Conservation (phyloP, 2,888 invertebrate genomes). For the Labia minor region DNA sequence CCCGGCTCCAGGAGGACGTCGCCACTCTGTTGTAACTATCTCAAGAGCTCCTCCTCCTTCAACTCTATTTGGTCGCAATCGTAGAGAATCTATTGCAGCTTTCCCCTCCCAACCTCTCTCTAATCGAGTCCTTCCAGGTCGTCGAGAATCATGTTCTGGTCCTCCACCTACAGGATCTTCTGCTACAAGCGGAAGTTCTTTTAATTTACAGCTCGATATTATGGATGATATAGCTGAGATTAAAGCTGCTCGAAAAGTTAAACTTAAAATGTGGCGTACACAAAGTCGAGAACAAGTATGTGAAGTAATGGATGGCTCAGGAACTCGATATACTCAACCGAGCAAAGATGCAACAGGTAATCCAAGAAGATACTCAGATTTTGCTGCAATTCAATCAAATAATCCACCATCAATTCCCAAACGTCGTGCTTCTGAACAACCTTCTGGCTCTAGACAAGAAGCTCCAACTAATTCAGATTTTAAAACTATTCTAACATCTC, state of each 20-base stretch:
- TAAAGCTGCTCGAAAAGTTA: slow-evolving; percentile 36
- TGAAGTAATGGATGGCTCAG: slow-evolving; percentile 59
- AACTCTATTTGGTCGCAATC: slow-evolving; percentile 57
- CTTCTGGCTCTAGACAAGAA: slow-evolving; percentile 24
- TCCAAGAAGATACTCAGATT: slow-evolving; percentile 27
- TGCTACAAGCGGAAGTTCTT: slow-evolving; percentile 62
- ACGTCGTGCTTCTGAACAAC: slow-evolving; percentile 26
- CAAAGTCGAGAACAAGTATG: slow-evolving; percentile 59
- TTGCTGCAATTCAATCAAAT: slow-evolving; percentile 19
- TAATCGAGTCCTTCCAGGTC: slow-evolving; percentile 31
- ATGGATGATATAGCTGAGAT: slow-evolving; percentile 72
- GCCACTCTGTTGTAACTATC: slow-evolving; percentile 79
- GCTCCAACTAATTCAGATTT: slow-evolving; percentile 60
- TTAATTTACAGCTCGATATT: slow-evolving; percentile 73
- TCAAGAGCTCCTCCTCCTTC: slow-evolving; percentile 62
- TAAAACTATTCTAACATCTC: slow-evolving; percentile 62
- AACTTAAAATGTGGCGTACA: slow-evolving; percentile 72
- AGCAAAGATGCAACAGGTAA: slow-evolving; percentile 20
- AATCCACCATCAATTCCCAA: slow-evolving; percentile 17
- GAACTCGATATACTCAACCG: slow-evolving; percentile 25
- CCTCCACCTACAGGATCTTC: slow-evolving; percentile 55
- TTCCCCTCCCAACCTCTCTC: slow-evolving; percentile 41
- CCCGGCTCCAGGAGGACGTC: slow-evolving; percentile 62
- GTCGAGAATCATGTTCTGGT: slow-evolving; percentile 36
- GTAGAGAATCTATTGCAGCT: slow-evolving; percentile 72